Conservation (phyloP, 2,113 vertebrate species). For the Felis catus region DNA sequence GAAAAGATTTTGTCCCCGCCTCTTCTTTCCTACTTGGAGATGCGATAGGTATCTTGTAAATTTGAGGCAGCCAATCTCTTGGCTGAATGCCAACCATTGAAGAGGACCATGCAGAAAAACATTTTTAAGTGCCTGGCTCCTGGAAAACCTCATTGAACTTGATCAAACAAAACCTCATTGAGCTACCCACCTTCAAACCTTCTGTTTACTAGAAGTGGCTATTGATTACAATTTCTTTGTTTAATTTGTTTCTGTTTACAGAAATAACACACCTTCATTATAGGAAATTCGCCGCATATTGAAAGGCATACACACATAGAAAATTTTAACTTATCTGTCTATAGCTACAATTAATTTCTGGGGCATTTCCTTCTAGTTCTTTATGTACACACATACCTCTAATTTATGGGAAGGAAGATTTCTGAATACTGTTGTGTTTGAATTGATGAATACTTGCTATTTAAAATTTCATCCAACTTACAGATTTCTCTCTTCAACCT, state of each 20-base stretch:
- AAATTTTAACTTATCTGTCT: not conserved
- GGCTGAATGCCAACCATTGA: not conserved
- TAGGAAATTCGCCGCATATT: not conserved
- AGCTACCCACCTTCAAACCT: not conserved
- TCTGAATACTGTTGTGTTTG: not conserved
- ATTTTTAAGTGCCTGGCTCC: not conserved
- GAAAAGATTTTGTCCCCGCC: not conserved
- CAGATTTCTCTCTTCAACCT: not conserved
- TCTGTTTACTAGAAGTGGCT: not conserved
- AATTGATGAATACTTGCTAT: not conserved
- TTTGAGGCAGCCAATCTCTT: not conserved
- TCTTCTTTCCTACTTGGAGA: not conserved
- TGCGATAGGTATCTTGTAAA: not conserved
- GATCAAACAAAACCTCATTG: not conserved
- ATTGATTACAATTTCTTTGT: not conserved
- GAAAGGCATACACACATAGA: not conserved
- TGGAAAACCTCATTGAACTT: not conserved
- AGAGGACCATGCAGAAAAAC: not conserved
- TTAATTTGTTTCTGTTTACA: not conserved
- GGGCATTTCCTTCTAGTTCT: not conserved
- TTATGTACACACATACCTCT: not conserved
- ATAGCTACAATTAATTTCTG: not conserved
- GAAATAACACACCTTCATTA: not conserved
- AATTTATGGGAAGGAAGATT: not conserved
- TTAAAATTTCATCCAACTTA: not conserved